Evolutionary conservation across 2,113 vertebrate genomes (phyloP).

Genomic region (Lampris megalopsis): DNA sequence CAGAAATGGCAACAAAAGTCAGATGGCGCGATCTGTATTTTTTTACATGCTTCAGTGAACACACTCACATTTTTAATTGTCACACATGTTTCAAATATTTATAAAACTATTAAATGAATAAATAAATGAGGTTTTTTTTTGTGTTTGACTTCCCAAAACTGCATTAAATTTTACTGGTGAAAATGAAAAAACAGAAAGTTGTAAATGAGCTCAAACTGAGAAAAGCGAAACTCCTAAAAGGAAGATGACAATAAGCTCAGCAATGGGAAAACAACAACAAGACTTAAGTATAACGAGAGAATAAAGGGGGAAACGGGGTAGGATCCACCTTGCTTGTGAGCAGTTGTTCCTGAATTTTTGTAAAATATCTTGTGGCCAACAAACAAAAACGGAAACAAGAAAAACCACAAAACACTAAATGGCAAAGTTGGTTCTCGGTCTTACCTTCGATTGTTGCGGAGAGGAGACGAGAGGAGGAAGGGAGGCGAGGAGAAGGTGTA

Average conservation of each 20-base stretch:
- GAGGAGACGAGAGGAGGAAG: conserved; percentile 19
- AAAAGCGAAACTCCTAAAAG: no score
- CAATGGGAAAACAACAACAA: no score
- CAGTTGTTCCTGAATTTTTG: neutral
- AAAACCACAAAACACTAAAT: neutral
- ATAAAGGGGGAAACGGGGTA: no score
- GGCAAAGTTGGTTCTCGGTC: neutral
- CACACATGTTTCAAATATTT: no score
- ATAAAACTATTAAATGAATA: no score
- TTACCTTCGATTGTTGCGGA: conserved; percentile 65
- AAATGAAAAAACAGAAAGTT: neutral
- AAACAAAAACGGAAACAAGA: neutral
- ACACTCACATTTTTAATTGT: no score
- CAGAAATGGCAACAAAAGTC: no score
- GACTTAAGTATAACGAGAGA: no score
- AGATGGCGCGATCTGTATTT: no score
- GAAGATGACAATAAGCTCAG: no score
- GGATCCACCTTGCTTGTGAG: no score
- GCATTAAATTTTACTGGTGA: neutral
- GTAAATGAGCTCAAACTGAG: neutral
- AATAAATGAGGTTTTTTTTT: neutral
- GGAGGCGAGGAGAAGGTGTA: conserved; percentile 40
- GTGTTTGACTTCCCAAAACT: neutral
- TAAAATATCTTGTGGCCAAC: neutral
- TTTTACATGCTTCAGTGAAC: no score